Base-by-base conservation (phyloP, 2,113 vertebrate species). In the Aramus guarauna region DNA sequence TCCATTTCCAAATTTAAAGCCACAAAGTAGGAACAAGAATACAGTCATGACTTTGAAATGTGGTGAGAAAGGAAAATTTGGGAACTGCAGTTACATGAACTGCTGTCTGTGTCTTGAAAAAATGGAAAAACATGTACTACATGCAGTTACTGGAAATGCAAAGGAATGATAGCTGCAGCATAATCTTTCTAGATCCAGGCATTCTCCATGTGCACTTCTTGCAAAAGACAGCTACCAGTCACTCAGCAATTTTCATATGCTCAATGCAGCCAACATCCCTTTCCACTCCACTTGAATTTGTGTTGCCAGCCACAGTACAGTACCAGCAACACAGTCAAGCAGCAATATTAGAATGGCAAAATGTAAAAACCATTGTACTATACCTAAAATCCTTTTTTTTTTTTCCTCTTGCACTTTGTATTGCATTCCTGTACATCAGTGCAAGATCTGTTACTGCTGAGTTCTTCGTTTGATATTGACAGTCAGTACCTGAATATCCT, bases 161-260 rank as follows among this genome's bases (percentile, higher is more conserved):
- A 66, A 90, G 14, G 15, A 41, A 30, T 12, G 14, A 21, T 3
- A 79, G 20, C 9, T 72, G 14, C 9, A 71, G 7, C 3, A 19
- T 10, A 34, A 20, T 58, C 14, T 32, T 75, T 19, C 12, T 16
- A 41, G 12, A 59, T 50, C 5, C 37, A 24, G 45, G 34, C 3
- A 9, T 43, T 81, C 16, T 73, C 13, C 7, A 15, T 0, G 0
- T 37, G 4, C 1, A 48, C 3, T 6, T 27, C 10, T 7, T 32
- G 12, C 5, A 58, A 56, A 72, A 52, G 34, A 29, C 69, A 73
- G 17, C 1, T 41, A 15, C 2, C 22, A 50, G 10, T 53, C 36
- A 53, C 9, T 48, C 27, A 62, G 6, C 9, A 78, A 53, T 52
- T 58, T 81, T 48, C 22, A 4, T 22, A 12, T 8, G 0, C 6